A percentile compares a stretch with the other conserved stretches of the same genome.
Conservation (phyloP, 1,140 invertebrate species). For the Drosophila tropicalis region DNA sequence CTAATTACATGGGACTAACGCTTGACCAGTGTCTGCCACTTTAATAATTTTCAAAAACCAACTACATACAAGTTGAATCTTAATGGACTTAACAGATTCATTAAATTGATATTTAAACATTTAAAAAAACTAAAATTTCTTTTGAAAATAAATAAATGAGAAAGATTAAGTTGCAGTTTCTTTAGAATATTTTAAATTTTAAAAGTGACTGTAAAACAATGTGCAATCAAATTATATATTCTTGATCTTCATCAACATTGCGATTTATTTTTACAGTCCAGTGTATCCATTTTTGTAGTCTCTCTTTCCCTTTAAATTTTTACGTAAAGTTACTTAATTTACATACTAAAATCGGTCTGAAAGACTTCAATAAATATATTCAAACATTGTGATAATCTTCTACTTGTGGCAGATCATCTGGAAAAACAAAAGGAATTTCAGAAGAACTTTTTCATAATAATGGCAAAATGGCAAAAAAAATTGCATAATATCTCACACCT, state of each 20-base stretch:
- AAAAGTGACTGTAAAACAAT: too few species aligned
- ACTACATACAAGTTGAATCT: not conserved
- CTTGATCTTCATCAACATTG: too few species aligned
- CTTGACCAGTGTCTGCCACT: not conserved
- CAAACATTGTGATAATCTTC: not conserved
- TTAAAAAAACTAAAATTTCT: not conserved
- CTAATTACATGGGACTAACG: slow-evolving; percentile 12
- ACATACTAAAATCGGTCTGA: not conserved
- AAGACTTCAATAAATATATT: too few species aligned
- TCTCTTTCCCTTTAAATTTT: too few species aligned
- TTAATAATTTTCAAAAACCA: not conserved
- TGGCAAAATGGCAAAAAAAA: not conserved
- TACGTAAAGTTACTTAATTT: too few species aligned
- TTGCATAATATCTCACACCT: not conserved
- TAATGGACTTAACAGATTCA: not conserved
- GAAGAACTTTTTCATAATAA: not conserved
- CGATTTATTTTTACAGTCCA: too few species aligned
- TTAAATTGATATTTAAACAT: not conserved
- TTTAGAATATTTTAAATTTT: too few species aligned
- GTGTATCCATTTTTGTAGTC: too few species aligned
- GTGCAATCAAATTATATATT: too few species aligned
- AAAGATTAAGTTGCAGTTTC: too few species aligned
- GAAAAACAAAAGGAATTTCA: not conserved
- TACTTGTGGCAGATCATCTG: not conserved
- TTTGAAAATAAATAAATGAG: too few species aligned